Percentiles rank a stretch among this genome's conserved stretches.
Conservation (phyloP, 2,113 vertebrate genomes). For the Scomber japonicus region DNA sequence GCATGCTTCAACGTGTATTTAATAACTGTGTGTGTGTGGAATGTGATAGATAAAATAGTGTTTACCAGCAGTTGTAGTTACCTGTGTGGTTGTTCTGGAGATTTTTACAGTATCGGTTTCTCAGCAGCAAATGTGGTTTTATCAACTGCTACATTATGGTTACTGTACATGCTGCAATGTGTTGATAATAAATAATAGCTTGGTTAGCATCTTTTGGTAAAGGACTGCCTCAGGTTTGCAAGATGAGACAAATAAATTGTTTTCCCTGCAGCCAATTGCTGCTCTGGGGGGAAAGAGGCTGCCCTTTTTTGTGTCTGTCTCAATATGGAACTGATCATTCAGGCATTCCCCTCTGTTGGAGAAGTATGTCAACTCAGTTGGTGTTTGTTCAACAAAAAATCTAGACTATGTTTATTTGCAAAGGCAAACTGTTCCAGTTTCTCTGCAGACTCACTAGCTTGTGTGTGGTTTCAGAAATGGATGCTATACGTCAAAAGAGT, state of each 20-base stretch:
- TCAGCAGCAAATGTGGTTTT: not conserved
- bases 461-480: conserved; percentile 29
- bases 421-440: conserved; percentile 48
- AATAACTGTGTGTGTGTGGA: conserved; percentile 19
- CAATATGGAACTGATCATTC: conserved; percentile 52
- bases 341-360: conserved; percentile 18
- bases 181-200: conserved; percentile 37
- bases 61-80: conserved; percentile 43
- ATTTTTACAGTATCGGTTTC: conserved; percentile 24
- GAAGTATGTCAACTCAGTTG: conserved; percentile 25
- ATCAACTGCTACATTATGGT: conserved; percentile 9
- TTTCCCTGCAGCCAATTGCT: conserved; percentile 11
- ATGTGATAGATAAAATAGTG: conserved; percentile 18
- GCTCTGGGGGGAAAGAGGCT: not conserved
- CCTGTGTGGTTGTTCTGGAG: conserved; percentile 41
- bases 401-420: conserved; percentile 26
- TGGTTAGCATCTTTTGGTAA: conserved; percentile 9
- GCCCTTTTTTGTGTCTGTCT: conserved; percentile 12
- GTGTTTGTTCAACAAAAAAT: conserved; percentile 24
- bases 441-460: conserved; percentile 3
- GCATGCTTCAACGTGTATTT: conserved; percentile 49
- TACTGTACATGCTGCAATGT: not conserved
- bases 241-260: conserved; percentile 31
- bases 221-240: conserved; percentile 24
- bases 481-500: conserved; percentile 19